These are phyloP conservation scores for Menura novaehollandiae DNA, from an alignment of 2,113 vertebrate genomes.

Conservation along the genomic window DNA sequence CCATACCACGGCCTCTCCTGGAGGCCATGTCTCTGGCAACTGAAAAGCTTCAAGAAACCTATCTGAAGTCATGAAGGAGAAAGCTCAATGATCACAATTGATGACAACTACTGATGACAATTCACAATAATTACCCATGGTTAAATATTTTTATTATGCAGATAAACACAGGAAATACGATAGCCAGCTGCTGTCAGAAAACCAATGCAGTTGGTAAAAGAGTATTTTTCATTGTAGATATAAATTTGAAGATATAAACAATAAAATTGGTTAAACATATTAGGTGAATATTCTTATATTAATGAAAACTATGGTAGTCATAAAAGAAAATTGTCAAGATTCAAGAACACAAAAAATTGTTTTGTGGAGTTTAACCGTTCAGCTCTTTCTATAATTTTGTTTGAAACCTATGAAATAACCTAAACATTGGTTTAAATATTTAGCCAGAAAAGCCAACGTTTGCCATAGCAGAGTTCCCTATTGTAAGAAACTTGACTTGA, in stretches of 20 bases:
- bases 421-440: not conserved
- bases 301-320: not conserved
- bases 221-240: not conserved
- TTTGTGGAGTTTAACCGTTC: not conserved
- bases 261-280: not conserved
- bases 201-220: not conserved
- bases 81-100: not conserved
- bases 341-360: not conserved
- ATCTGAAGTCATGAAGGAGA: not conserved
- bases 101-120: not conserved
- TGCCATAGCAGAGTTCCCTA: not conserved
- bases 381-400: not conserved
- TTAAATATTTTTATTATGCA: not conserved
- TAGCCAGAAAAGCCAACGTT: not conserved
- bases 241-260: not conserved
- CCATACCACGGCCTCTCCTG: not conserved
- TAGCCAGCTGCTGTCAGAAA: not conserved
- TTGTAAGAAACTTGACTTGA: not conserved
- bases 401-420: not conserved
- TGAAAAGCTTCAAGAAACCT: not conserved
- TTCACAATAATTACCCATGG: not conserved
- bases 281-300: not conserved
- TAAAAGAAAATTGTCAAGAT: not conserved
- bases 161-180: not conserved
- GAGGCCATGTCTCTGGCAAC: not conserved